Conservation (phyloP, 2,797 vertebrate species). For the Lemur catta region DNA sequence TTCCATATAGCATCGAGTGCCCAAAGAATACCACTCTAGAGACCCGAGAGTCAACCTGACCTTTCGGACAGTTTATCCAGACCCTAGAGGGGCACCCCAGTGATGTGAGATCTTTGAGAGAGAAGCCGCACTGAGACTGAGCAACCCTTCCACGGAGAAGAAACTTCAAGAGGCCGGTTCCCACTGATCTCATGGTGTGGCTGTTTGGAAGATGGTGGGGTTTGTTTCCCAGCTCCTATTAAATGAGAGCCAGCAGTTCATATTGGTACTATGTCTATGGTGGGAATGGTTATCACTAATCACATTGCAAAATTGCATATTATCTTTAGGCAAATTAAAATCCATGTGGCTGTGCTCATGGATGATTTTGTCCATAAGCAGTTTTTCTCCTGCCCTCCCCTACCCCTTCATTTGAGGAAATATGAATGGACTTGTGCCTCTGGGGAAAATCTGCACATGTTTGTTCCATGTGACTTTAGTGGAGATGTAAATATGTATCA, state of each 20-base stretch:
- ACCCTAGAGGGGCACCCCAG: slow-evolving; percentile 73
- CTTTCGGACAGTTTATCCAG: slow-evolving; percentile 91
- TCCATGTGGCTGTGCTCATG: neutral
- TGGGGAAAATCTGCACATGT: neutral
- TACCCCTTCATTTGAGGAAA: neutral
- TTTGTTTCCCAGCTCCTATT: neutral
- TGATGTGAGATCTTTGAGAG: slow-evolving; percentile 57
- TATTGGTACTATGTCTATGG: neutral
- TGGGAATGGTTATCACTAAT: neutral
- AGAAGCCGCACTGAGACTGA: neutral
- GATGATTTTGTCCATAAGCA: neutral
- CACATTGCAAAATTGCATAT: neutral
- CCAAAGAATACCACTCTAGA: slow-evolving; percentile 96
- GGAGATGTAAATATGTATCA: slow-evolving; percentile 36
- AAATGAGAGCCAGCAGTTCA: neutral
- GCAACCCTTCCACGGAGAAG: neutral
- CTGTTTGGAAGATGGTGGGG: neutral
- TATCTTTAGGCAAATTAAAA: slow-evolving; percentile 57
- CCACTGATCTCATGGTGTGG: fast-evolving
- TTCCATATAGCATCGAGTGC: slow-evolving; percentile 92
- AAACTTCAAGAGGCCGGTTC: neutral
- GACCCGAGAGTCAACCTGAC: slow-evolving; percentile 94
- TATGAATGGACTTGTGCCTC: slow-evolving; percentile 12
- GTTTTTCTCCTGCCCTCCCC: neutral
- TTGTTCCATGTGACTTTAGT: slow-evolving; percentile 46